A percentile compares a stretch with the other conserved stretches of the same genome.
These are phyloP conservation scores for Venustaconcha ellipsiformis DNA, from an alignment of 1,140 invertebrate genomes.

Conservation along the genomic window DNA sequence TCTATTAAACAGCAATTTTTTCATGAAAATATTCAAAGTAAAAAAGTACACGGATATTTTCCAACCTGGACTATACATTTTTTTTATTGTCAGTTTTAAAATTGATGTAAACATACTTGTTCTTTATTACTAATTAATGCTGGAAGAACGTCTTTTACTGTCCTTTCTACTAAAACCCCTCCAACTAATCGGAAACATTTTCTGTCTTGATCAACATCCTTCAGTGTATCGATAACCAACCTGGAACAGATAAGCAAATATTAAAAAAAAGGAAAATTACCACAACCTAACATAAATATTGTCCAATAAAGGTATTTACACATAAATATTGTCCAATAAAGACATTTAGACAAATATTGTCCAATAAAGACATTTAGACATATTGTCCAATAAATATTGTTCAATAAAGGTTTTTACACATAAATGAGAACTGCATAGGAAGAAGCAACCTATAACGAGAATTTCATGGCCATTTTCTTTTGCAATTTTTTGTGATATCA, in stretches of 20 bases:
- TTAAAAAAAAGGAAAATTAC: no score
- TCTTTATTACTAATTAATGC: conserved; percentile 85
- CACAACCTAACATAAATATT: not conserved
- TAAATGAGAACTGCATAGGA: no score
- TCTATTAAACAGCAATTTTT: no score
- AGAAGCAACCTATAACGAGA: no score
- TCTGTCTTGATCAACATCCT: conserved; percentile 84
- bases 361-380: no score
- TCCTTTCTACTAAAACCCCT: conserved; percentile 92
- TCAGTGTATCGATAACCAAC: conserved; percentile 93
- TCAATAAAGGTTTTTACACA: not conserved
- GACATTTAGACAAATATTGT: no score
- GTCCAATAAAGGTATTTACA: not conserved
- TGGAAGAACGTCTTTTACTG: conserved; percentile 91
- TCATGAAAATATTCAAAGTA: no score
- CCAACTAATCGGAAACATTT: conserved; percentile 96
- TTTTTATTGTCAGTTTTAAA: not conserved
- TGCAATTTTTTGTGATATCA: no score
- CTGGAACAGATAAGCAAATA: conserved; percentile 73
- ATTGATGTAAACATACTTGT: conserved; percentile 72
- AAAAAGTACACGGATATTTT: no score
- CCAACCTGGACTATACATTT: no score
- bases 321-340: not conserved
- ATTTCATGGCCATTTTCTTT: no score
- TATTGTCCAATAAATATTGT: no score